Conservation (phyloP, 2,888 invertebrate species). For the Scaptomyza tumidula region DNA sequence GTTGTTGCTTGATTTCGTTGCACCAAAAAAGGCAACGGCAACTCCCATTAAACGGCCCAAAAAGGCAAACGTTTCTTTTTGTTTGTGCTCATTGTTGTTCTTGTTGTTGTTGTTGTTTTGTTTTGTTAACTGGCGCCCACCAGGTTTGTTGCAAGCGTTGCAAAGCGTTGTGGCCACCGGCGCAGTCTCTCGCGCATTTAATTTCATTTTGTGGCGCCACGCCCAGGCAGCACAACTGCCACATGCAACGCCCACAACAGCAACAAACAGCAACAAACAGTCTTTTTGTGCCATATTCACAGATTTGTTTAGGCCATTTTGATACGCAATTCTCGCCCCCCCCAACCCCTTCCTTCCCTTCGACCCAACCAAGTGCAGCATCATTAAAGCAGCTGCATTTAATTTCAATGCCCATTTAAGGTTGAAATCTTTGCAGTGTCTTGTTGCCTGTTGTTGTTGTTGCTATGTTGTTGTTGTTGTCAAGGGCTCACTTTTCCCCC, state of each 20-base stretch:
- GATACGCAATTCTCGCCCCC: slow-evolving; percentile 40
- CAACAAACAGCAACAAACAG: slow-evolving; percentile 22
- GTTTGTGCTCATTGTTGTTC: slow-evolving; percentile 23
- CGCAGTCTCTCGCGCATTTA: slow-evolving; percentile 50
- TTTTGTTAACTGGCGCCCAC: slow-evolving; percentile 74
- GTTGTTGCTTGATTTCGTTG: slow-evolving; percentile 73
- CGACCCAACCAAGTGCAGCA: slow-evolving; percentile 41
- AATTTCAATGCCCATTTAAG: slow-evolving; percentile 78
- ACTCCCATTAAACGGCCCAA: slow-evolving; percentile 79
- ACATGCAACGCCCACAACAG: slow-evolving; percentile 69
- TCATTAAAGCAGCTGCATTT: slow-evolving; percentile 78
- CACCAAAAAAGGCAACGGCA: slow-evolving; percentile 81
- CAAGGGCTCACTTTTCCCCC: slow-evolving; percentile 70
- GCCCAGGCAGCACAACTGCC: slow-evolving; percentile 60
- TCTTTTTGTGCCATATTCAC: slow-evolving; percentile 58
- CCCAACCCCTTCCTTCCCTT: neutral
- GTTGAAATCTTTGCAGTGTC: slow-evolving; percentile 45
- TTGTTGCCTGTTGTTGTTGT: neutral
- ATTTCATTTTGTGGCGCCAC: slow-evolving; percentile 68
- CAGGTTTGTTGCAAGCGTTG: slow-evolving; percentile 53
- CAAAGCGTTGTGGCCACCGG: slow-evolving; percentile 59
- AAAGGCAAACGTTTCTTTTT: slow-evolving; percentile 61
- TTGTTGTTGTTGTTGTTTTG: slow-evolving; percentile 42
- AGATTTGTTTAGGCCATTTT: slow-evolving; percentile 70
- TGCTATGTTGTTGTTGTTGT: slow-evolving; percentile 42